Base-by-base conservation (phyloP, 2,888 invertebrate genomes). In the Eueremaeus valkanovi region DNA sequence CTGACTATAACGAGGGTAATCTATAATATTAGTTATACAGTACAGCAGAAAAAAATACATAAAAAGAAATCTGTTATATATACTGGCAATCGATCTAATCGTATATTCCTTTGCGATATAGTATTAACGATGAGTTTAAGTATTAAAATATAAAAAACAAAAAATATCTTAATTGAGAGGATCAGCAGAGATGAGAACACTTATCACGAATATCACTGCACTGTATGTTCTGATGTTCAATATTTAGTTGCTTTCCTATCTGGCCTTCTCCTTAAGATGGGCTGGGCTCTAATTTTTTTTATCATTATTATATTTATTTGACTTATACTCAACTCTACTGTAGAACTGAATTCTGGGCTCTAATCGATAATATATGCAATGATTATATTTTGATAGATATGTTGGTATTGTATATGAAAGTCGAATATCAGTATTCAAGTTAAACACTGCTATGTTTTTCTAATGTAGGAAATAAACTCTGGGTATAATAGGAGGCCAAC, bases 291-390 rank as follows among this genome's bases (percentile, higher is more conserved):
- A 51, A 51, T 51, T 51, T 51, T 51, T 1, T 2, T 36, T 36
- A 36, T 36, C n/a, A n/a, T n/a, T n/a, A n/a, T n/a, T n/a, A n/a
- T n/a, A n/a, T n/a, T n/a, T 51, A 1, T n/a, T 21, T n/a, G 21
- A 51, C 51, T n/a, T 21, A 8, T 8, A 51, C 21, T 51, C 18
- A 51, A n/a, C 51, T 51, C 51, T 3, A 21, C 3, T 11, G 51
- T 21, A 51, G 18, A 51, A 51, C 51, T 51, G 21, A 51, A 51
- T n/a, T n/a, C n/a, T n/a, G n/a, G n/a, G n/a, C 51, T 51, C 51
- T 51, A 51, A 51, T 51, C 51, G 51, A 51, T 51, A 51, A 51
- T 51, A n/a, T 51, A 51, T 51, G 51, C 51, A 51, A 51, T 51
- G 51, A 51, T 51, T 51, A 51, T 51, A 18, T 51, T 51, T 51